These are phyloP conservation scores for Dione juno DNA, from an alignment of 2,888 invertebrate species.

Conservation along the genomic window DNA sequence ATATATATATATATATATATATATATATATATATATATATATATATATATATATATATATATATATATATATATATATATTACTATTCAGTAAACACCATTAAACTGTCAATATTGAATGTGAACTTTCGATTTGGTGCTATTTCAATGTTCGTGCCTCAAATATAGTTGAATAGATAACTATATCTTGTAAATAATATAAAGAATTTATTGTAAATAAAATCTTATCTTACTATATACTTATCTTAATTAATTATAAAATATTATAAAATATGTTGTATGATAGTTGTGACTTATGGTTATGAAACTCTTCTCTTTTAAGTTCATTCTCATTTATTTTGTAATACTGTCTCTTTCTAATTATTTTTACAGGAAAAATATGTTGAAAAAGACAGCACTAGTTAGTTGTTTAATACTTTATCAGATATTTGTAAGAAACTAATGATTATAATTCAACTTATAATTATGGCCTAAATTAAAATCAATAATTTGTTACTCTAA, in stretches of 20 bases:
- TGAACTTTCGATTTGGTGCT: constrained; percentile 69
- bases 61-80: neutral
- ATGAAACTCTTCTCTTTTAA: neutral
- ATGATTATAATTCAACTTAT: too few species aligned
- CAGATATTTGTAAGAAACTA: neutral
- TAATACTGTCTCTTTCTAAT: neutral
- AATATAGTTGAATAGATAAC: constrained; percentile 51
- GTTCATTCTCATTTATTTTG: neutral
- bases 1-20: too few species aligned
- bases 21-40: too few species aligned
- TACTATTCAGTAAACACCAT: neutral
- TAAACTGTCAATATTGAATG: constrained; percentile 43
- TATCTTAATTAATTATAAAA: constrained; percentile 7
- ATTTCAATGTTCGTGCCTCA: constrained; percentile 80
- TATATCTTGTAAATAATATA: constrained; percentile 47
- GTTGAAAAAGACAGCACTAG: neutral
- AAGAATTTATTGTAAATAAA: constrained; percentile 34
- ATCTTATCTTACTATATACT: constrained; percentile 2
- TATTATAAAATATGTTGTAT: constrained; percentile 11
- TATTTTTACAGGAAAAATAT: too few species aligned
- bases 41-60: too few species aligned
- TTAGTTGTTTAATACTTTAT: neutral
- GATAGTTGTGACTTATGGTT: neutral
- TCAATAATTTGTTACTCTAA: too few species aligned
- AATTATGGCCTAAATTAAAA: too few species aligned